Conservation (phyloP, 2,888 invertebrate genomes). For the Frankliniella intonsa region DNA sequence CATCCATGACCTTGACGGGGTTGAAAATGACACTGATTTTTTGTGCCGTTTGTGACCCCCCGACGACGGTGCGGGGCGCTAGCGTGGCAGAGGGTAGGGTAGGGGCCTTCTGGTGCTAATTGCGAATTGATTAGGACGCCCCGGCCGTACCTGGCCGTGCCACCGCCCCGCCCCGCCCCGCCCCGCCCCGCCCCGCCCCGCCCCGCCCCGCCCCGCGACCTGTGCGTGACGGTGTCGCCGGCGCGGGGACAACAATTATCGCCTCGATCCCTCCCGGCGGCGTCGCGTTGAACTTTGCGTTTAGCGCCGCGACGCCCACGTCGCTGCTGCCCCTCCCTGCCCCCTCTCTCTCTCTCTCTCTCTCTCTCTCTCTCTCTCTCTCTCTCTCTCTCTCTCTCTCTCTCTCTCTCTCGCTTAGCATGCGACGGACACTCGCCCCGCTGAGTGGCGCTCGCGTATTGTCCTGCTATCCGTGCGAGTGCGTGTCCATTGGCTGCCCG, state of each 20-base stretch:
- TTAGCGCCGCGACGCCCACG: not conserved
- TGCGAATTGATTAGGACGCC: not conserved
- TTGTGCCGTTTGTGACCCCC: not conserved
- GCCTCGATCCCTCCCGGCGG: not conserved
- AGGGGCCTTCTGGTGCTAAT: not conserved
- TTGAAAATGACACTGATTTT: too few relatives aligned
- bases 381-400: too few relatives aligned
- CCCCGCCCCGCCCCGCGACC: not conserved
- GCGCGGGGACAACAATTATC: constrained; percentile 3
- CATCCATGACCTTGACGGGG: too few relatives aligned
- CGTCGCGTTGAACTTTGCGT: not conserved
- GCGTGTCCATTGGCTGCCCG: too few relatives aligned
- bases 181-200: not conserved
- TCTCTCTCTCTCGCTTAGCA: too few relatives aligned
- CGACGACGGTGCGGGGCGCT: not conserved
- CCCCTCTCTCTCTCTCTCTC: too few relatives aligned
- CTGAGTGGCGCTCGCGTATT: too few relatives aligned
- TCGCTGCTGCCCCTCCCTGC: not conserved
- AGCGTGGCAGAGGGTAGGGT: not conserved
- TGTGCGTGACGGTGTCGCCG: not conserved
- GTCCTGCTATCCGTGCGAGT: not conserved
- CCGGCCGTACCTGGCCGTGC: too few relatives aligned
- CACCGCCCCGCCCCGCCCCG: too few relatives aligned
- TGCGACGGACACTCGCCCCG: too few relatives aligned
- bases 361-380: too few relatives aligned